These are phyloP conservation scores for Smutsia gigantea DNA, from an alignment of 2,797 vertebrate species.

Conservation along the genomic window DNA sequence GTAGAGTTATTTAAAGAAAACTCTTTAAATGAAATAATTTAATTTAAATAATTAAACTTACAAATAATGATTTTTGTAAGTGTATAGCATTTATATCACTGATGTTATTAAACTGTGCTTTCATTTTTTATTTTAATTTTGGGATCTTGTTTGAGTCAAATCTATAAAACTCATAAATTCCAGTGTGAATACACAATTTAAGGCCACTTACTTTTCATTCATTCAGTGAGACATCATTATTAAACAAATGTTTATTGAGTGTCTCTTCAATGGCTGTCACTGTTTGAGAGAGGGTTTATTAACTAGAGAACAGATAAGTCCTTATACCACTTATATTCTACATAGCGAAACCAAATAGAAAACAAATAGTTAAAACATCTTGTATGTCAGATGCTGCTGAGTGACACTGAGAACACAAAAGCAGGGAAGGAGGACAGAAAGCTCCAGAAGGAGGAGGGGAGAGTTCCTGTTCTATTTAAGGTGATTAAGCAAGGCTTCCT, in stretches of 20 bases:
- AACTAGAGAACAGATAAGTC: neutral
- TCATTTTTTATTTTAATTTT: neutral
- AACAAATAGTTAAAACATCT: neutral
- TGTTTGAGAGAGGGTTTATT: neutral
- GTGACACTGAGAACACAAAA: neutral
- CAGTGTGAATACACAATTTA: neutral
- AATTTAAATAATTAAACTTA: neutral
- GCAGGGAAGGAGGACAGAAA: neutral
- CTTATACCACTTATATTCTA: neutral
- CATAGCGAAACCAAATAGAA: neutral
- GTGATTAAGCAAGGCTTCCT: neutral
- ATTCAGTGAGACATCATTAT: neutral
- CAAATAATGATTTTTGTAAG: neutral
- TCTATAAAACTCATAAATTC: neutral
- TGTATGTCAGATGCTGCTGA: neutral
- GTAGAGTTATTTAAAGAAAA: neutral
- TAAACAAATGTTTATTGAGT: neutral
- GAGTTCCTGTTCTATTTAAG: neutral
- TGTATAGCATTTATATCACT: neutral
- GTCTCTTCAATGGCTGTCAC: neutral
- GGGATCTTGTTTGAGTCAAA: neutral
- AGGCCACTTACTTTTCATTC: neutral
- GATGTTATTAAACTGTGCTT: neutral
- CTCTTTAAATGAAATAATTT: constrained; percentile 2
- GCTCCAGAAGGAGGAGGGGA: neutral